Evolutionary conservation across 2,888 invertebrate species (phyloP), one percentile per base, ranked within the genome.

Genomic region (Toxonevra muliebris): DNA sequence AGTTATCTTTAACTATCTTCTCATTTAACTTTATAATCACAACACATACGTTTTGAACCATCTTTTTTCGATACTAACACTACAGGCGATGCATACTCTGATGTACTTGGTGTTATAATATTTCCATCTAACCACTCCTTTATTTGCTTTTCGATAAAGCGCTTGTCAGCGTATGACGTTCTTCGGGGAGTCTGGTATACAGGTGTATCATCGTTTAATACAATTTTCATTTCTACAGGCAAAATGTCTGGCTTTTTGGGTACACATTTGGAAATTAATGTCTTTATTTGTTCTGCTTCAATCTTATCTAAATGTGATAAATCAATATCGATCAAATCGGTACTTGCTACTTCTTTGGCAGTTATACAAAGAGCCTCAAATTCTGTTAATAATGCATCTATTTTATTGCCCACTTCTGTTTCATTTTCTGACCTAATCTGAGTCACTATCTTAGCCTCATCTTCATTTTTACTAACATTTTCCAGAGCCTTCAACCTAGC

Each of bases 61-160:
- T 71, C 69, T 12, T 69, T 72, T 30, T 69, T 72, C 2, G 59
- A 62, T 2, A 68, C 69, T 15, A 74, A 54, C 5, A 74, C 72
- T 2, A 74, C 71, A 7, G 75, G 74, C 15, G 72, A 66, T 1
- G 80, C 76, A 64, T 79, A 84, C 12, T 81, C 79, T 0, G 82
- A 82, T 42, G 40, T 48, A 12, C 79, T 78, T 1, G 73, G 75
- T 61, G 73, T 70, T n/a, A 82, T 73, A 1, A 83, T 76, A 8
- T 77, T 79, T 8, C 78, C 72, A 7, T 73, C 41, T n/a, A 81
- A 13, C 80, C 82, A 82, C n/a, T 66, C 57, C 1, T 72, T 61
- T 17, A 83, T 73, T 69, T 77, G 77, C 0, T 70, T 50, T 11
- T 81, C 74, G 1, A 83, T 69, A 10, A 41, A 19, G 20, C 59